Evolutionary conservation across 2,888 invertebrate species (phyloP).

Genomic region (Diloba caeruleocephala): DNA sequence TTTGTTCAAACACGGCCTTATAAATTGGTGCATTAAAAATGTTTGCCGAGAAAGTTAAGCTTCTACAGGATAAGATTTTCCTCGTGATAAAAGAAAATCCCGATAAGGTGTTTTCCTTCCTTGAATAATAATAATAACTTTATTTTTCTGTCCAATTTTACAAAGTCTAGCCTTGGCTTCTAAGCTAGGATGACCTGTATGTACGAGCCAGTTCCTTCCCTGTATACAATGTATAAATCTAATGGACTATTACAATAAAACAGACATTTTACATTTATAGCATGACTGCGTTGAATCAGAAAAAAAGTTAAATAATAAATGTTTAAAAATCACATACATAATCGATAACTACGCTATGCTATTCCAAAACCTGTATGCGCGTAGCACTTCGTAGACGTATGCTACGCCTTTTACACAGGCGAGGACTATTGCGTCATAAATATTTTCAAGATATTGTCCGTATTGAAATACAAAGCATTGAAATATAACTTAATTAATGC

Average conservation of each 20-base stretch:
- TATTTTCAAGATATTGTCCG: slow-evolving; percentile 12
- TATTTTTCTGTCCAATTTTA: too few species aligned
- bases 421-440: slow-evolving; percentile 24
- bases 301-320: too few species aligned
- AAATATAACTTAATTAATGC: slow-evolving; percentile 24
- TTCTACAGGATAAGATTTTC: slow-evolving; percentile 7
- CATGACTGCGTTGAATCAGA: too few species aligned
- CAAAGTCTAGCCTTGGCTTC: too few species aligned
- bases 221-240: too few species aligned
- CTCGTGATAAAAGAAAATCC: slow-evolving; percentile 17
- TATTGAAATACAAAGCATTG: slow-evolving; percentile 17
- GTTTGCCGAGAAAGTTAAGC: slow-evolving; percentile 1
- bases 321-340: too few species aligned
- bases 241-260: too few species aligned
- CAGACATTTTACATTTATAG: too few species aligned
- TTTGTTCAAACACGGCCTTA: slow-evolving; percentile 39
- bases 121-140: too few species aligned
- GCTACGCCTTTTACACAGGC: slow-evolving; percentile 52
- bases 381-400: slow-evolving; percentile 56
- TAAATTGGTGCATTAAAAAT: slow-evolving; percentile 35
- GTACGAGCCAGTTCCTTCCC: too few species aligned
- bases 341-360: slow-evolving; percentile 2
- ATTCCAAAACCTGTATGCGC: slow-evolving; percentile 20
- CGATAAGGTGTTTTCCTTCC: slow-evolving; percentile 4
- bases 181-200: too few species aligned